Base-by-base conservation (phyloP, 2,888 invertebrate species). In the Archaeoteleia sp. region DNA sequence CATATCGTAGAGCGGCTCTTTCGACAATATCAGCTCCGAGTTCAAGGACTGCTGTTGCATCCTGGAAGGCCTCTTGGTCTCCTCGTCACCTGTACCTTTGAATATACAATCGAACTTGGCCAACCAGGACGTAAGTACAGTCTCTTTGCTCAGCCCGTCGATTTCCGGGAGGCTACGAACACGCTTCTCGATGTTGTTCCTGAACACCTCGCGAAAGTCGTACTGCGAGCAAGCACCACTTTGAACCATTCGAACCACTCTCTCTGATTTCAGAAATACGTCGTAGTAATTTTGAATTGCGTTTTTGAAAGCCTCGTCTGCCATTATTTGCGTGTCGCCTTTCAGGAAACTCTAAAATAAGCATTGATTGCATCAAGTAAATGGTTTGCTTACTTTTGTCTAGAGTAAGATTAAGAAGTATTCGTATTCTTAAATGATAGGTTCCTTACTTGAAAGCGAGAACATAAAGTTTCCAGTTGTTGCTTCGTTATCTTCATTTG, bases 1-100 rank as follows among this genome's bases (percentile, higher is more conserved):
- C 97, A 99, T 98, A 86, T 99, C 99, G 87, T 97, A 99, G 7
- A 99, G 91, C 86, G 99, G 99, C 84, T 99, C 99, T 87, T 99
- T 99, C 78, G 97, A 96, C 75, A 98, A 90, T 82, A 98, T 96
- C 76, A 95, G 89, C 86, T 98, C 98, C 45, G 95, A 96, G 87
- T 94, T 98, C 79, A 94, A 88, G 70, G 92, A 92, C 87, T 95
- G 95, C 85, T 94, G 94, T 86, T 95, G 95, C 87, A 95, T 93
- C 74, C 95, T 88, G 25, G 93, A 92, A 46, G 95, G 95, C 81
- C 95, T 88, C 86, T 95, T 95, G 8, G 92, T 90, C 78, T 95
- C 95, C 78, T 95, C 95, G 79, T 96, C 95, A 20, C 95, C 94
- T 45, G 89, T 91, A 87, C 95, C 95, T 87, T 95, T 95, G 86